Conservation (phyloP, 2,888 invertebrate species). For the Blomia tropicalis region DNA sequence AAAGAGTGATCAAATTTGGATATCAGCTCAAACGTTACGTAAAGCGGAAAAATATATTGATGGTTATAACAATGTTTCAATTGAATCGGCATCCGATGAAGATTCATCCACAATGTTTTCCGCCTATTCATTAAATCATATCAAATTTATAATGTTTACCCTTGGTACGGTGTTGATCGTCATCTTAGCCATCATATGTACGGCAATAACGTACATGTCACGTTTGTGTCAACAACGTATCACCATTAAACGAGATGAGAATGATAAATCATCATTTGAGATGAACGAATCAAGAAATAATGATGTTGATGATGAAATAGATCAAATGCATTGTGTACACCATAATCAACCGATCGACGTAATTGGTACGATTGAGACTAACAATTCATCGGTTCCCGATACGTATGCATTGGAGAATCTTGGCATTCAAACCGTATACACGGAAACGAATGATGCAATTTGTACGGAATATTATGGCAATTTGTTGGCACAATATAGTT, state of each 20-base stretch:
- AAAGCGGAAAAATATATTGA: slow-evolving; percentile 24
- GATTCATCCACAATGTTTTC: neutral
- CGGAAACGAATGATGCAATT: slow-evolving; percentile 12
- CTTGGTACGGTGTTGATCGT: neutral
- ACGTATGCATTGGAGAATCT: neutral
- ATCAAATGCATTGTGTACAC: neutral
- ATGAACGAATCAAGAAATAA: neutral
- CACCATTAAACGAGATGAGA: neutral
- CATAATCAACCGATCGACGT: neutral
- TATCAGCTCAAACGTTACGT: slow-evolving; percentile 20
- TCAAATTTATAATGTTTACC: neutral
- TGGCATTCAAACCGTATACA: slow-evolving; percentile 12
- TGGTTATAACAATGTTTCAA: neutral
- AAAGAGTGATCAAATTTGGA: slow-evolving; percentile 21
- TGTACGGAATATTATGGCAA: slow-evolving; percentile 10
- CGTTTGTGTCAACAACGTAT: neutral
- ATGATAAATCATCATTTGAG: no score
- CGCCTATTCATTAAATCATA: slow-evolving; percentile 1
- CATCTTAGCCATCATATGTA: neutral
- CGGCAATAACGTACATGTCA: slow-evolving; percentile 6
- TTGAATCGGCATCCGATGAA: no score
- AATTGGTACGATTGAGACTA: neutral
- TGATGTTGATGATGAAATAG: neutral
- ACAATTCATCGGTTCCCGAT: neutral
- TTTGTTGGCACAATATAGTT: neutral